Evolutionary conservation across 1,140 invertebrate species (phyloP).

Genomic region (Bombus waltoni): DNA sequence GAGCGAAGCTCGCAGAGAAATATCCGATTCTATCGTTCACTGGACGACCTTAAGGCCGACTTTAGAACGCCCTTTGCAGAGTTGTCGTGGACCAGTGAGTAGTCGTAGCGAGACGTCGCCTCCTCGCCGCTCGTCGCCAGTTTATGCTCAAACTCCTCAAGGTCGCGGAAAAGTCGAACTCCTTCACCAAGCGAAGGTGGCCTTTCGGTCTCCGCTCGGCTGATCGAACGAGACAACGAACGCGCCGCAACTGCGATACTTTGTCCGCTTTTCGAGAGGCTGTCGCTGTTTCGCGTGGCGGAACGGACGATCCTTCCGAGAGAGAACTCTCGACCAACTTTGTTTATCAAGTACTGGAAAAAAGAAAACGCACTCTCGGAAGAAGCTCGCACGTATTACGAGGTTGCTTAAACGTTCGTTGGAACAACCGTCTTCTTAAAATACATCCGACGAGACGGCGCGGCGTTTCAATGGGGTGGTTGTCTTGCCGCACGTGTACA

Average conservation of each 20-base stretch:
- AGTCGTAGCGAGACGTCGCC: constrained; percentile 33
- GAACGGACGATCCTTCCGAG: neutral
- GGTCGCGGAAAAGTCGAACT: constrained; percentile 66
- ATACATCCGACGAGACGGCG: neutral
- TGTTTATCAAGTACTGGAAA: constrained; percentile 26
- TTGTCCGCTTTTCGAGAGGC: neutral
- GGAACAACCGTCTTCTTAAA: constrained; percentile 8
- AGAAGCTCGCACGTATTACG: neutral
- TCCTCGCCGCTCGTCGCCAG: constrained; percentile 38
- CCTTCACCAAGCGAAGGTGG: constrained; percentile 56
- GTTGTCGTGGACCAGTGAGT: constrained; percentile 23
- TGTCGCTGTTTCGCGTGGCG: neutral
- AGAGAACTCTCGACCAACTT: neutral
- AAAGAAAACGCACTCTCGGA: neutral
- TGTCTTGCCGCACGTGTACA: neutral
- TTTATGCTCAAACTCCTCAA: constrained; percentile 59
- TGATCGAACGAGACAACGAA: constrained; percentile 52
- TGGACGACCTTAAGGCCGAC: constrained; percentile 57
- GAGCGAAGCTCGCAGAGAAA: neutral
- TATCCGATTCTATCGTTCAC: constrained; percentile 45
- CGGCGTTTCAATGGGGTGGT: neutral
- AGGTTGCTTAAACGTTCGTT: neutral
- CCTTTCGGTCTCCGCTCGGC: constrained; percentile 22
- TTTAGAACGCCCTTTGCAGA: constrained; percentile 58
- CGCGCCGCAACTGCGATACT: neutral